phyloP scores from a whole-genome alignment of 1,140 invertebrate genomes.

The Drepana arcuata region DNA sequence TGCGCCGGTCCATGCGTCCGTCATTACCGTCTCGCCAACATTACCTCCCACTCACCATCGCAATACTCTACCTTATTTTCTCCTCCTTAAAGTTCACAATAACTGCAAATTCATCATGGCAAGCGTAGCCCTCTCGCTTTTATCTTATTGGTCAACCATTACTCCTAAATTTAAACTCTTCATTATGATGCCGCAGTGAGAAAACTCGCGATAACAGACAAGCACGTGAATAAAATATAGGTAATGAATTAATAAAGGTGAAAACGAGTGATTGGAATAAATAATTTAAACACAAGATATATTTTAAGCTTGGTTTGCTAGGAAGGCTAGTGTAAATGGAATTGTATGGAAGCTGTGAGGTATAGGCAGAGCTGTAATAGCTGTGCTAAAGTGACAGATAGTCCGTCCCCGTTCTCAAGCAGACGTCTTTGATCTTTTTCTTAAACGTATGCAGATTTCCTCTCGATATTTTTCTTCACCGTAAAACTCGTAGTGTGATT shows the following conservation, averaged over 20 bases:
- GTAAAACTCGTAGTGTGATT: too few species aligned
- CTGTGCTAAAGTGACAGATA: too few species aligned
- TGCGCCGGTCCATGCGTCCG: conserved; percentile 61
- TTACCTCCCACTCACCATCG: conserved; percentile 6
- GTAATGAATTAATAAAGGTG: conserved; percentile 66
- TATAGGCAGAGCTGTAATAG: too few species aligned
- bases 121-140: conserved; percentile 54
- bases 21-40: conserved; percentile 50
- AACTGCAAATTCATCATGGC: conserved; percentile 16
- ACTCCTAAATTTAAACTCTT: conserved; percentile 71
- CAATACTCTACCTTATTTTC: conserved; percentile 23
- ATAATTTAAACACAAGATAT: too few species aligned
- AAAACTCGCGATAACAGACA: conserved; percentile 59
- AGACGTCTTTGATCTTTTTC: too few species aligned
- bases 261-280: too few species aligned
- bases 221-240: conserved; percentile 59
- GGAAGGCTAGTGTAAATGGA: too few species aligned
- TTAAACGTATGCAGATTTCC: too few species aligned
- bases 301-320: too few species aligned
- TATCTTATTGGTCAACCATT: conserved; percentile 71
- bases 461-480: too few species aligned
- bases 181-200: conserved; percentile 67
- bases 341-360: too few species aligned
- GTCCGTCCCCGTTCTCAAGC: too few species aligned
- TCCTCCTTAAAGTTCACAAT: conserved; percentile 13